Conservation (phyloP, 2,113 vertebrate species). For the Poicephalus meyeri region DNA sequence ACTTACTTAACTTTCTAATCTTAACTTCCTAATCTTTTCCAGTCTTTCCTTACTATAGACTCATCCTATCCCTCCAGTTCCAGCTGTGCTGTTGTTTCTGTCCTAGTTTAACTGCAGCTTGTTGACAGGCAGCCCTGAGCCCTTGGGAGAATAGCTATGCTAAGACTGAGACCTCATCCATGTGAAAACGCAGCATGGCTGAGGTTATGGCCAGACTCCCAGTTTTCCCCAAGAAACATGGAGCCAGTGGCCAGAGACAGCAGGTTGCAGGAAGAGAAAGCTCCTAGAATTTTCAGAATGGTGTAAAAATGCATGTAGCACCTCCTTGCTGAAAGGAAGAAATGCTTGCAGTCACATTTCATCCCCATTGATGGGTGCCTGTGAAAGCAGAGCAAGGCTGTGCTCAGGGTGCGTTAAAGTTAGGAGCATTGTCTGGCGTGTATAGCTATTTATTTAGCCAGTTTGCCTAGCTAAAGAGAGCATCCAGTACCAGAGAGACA, state of each 20-base stretch:
- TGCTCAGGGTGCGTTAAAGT: accelerated
- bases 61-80: not conserved
- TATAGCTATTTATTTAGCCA: not conserved
- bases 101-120: not conserved
- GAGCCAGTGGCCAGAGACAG: accelerated
- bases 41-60: not conserved
- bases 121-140: not conserved
- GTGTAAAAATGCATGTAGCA: not conserved
- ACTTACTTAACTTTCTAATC: not conserved
- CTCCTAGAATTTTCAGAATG: not conserved
- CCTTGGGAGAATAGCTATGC: no score
- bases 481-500: not conserved
- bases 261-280: not conserved
- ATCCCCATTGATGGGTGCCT: no score
- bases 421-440: not conserved
- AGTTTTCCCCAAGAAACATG: no score
- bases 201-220: not conserved
- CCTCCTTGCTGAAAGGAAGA: not conserved
- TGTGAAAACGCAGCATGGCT: accelerated
- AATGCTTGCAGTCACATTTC: no score
- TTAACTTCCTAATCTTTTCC: not conserved
- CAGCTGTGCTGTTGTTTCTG: not conserved
- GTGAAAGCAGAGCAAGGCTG: no score
- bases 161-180: not conserved
- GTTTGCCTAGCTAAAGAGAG: no score